Percentiles rank a stretch among this genome's conserved stretches.
Evolutionary conservation across 2,797 vertebrate genomes (phyloP).

Genomic region (Limosa lapponica): DNA sequence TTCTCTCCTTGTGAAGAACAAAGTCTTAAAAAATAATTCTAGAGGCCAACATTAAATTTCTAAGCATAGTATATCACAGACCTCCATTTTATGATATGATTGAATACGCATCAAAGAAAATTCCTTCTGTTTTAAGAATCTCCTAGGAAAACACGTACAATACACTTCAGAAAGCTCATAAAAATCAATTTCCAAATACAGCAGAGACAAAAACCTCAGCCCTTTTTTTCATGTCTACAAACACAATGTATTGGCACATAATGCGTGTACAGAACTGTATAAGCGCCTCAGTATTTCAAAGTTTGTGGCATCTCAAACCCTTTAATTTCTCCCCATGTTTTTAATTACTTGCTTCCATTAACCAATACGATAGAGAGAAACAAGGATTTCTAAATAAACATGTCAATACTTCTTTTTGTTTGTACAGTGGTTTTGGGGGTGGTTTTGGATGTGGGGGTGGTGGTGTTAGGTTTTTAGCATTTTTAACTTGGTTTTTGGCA

Average conservation of each 20-base stretch:
- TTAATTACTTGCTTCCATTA: not conserved
- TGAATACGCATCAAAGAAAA: not conserved
- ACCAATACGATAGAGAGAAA: not conserved
- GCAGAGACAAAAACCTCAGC: not conserved
- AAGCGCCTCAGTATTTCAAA: not conserved
- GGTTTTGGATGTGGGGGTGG: not conserved
- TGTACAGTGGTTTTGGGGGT: not conserved
- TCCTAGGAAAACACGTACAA: not conserved
- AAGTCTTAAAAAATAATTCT: not conserved
- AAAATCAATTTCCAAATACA: not conserved
- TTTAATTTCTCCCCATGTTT: not conserved
- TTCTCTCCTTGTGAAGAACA: rapidly evolving
- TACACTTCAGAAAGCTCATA: not conserved
- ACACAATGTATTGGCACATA: not conserved
- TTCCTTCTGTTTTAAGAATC: not conserved
- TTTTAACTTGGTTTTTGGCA: not conserved
- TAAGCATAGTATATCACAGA: not conserved
- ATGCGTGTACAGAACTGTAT: not conserved
- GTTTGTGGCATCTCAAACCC: not conserved
- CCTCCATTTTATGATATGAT: not conserved
- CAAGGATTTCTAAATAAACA: not conserved
- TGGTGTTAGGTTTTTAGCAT: not conserved
- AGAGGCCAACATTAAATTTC: not conserved
- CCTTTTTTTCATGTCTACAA: not conserved
- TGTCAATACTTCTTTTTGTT: not conserved